Evolutionary conservation across 1,140 invertebrate genomes (phyloP), one percentile per base, ranked within the genome.

Genomic region (Colletes latitarsis): DNA sequence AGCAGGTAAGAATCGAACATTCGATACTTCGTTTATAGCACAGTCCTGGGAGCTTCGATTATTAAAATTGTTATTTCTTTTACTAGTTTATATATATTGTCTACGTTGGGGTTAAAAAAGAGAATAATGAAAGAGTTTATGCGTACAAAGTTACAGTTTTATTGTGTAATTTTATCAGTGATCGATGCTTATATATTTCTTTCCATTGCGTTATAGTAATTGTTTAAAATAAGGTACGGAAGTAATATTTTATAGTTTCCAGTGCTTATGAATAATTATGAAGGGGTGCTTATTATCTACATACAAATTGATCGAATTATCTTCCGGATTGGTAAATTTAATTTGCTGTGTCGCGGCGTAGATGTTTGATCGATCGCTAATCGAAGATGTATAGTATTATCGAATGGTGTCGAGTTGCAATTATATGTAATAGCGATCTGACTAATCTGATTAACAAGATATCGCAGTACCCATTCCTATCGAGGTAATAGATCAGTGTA

Each of bases 401-500:
- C 46, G 52, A 57, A 41, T 30, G 46, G 53, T 76, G 74, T 74
- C 77, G 77, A 77, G 60, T 49, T 78, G 66, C 81, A 81, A 87
- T 87, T 87, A 83, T 62, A 74, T 81, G 77, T 81, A 80, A 86
- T 88, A 82, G 73, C 80, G 9, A 64, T 15, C 68, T 43, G 77
- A 77, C 72, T 85, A 85, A 87, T 85, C 81, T 77, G 79, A 83
- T 87, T 85, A 87, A 66, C 62, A 30, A 64, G 77, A 71, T 12
- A 49, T 84, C 76, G 30, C n/a, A 68, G 69, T 80, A 57, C 68
- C 72, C 55, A 14, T 68, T 84, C 52, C 58, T 74, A 9, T 55
- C 19, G 58, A 41, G 63, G 69, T 66, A 73, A 86, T 83, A 80
- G 77, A 81, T 86, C 75, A 60, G 53, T 57, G 52, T 69, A 60